These are phyloP conservation scores for Parascotia fuliginaria DNA, from an alignment of 2,888 invertebrate species.

Conservation along the genomic window DNA sequence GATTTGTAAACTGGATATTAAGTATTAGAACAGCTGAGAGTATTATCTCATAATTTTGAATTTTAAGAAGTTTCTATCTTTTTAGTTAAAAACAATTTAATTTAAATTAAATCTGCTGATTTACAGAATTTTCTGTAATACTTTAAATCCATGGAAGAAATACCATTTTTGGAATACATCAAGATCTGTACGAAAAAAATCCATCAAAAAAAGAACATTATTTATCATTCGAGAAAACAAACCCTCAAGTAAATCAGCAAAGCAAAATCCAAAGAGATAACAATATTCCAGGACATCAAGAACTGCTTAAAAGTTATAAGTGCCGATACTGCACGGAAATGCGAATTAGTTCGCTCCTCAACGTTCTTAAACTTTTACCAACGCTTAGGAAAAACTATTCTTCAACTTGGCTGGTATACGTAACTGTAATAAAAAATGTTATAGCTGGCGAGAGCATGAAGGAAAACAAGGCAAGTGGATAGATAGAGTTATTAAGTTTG, in stretches of 20 bases:
- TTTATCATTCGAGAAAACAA: no score
- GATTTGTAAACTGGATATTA: background rate
- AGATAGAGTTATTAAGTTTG: slow-evolving; percentile 12
- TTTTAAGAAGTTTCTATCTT: no score
- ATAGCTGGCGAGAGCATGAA: slow-evolving; percentile 17
- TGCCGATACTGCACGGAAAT: slow-evolving; percentile 44
- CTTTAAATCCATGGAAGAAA: no score
- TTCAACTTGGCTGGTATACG: slow-evolving; percentile 25
- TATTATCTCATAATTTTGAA: no score
- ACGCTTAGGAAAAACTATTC: slow-evolving; percentile 25
- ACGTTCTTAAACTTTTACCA: slow-evolving; percentile 31
- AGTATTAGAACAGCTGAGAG: background rate
- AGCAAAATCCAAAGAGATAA: slow-evolving; percentile 15
- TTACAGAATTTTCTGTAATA: no score
- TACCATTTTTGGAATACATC: no score
- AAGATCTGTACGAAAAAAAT: no score
- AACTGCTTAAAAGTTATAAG: slow-evolving; percentile 49
- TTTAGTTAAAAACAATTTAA: no score
- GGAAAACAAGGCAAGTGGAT: slow-evolving; percentile 10
- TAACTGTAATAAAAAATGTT: slow-evolving; percentile 24
- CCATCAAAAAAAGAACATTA: no score
- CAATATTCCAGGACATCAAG: slow-evolving; percentile 22
- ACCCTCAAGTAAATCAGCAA: background rate
- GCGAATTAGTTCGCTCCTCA: slow-evolving; percentile 45
- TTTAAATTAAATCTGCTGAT: no score